Evolutionary conservation across 2,888 invertebrate genomes (phyloP).

Genomic region (Helleia helle): DNA sequence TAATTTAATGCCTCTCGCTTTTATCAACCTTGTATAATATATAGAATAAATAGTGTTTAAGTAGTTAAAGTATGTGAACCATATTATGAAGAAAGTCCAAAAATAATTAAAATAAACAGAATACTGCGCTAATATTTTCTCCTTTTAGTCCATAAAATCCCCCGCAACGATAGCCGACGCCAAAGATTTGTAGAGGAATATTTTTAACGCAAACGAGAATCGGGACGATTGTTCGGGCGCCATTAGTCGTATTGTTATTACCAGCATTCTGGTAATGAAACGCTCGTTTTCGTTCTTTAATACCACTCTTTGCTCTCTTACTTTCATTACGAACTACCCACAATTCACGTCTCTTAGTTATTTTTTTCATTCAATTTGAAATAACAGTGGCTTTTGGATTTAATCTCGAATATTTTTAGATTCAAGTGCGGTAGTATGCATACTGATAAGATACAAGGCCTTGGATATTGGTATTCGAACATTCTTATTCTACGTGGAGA

Average conservation of each 20-base stretch:
- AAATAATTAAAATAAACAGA: constrained; percentile 4
- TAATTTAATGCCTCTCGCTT: too few species aligned
- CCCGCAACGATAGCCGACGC: constrained; percentile 23
- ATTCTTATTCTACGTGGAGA: constrained; percentile 39
- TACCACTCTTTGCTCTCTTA: constrained; percentile 57
- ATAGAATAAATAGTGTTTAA: too few species aligned
- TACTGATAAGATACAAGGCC: constrained; percentile 49
- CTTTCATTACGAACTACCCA: constrained; percentile 45
- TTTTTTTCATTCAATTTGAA: constrained; percentile 35
- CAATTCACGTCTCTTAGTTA: constrained; percentile 58
- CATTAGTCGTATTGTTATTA: constrained; percentile 71
- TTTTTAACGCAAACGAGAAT: constrained; percentile 52
- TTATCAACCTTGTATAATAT: too few species aligned
- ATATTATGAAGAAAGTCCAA: too few species aligned
- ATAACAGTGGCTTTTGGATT: constrained; percentile 28
- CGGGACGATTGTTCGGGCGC: constrained; percentile 52
- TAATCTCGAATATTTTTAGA: constrained; percentile 43
- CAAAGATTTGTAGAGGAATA: constrained; percentile 43
- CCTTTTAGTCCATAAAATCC: constrained; percentile 15
- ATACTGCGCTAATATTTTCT: constrained; percentile 3
- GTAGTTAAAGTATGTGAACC: too few species aligned
- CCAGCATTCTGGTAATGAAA: constrained; percentile 66
- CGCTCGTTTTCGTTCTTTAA: constrained; percentile 67
- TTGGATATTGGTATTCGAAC: constrained; percentile 48
- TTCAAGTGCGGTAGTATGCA: constrained; percentile 46